These are phyloP conservation scores for Hypomecis punctinalis DNA, from an alignment of 2,888 invertebrate species.

Conservation along the genomic window DNA sequence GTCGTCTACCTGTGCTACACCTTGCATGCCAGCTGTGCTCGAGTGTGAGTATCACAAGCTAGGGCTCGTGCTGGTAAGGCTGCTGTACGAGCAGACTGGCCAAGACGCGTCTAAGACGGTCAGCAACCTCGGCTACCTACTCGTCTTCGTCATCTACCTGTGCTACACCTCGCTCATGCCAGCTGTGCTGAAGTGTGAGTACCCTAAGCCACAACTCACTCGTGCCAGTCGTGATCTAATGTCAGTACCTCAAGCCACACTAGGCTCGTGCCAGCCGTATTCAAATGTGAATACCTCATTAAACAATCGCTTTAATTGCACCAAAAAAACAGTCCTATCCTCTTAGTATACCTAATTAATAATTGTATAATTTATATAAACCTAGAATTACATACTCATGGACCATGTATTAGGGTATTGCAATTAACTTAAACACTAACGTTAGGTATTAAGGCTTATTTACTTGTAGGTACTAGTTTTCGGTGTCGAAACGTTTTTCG, in stretches of 20 bases:
- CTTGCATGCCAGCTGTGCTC: constrained; percentile 92
- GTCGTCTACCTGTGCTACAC: constrained; percentile 90
- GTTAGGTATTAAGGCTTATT: too few species aligned
- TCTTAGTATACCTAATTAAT: too few species aligned
- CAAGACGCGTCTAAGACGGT: constrained; percentile 89
- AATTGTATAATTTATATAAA: too few species aligned
- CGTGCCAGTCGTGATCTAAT: constrained; percentile 93
- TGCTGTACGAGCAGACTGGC: constrained; percentile 88
- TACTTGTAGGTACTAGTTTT: too few species aligned
- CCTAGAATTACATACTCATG: too few species aligned
- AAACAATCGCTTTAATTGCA: too few species aligned
- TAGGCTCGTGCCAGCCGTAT: constrained; percentile 92
- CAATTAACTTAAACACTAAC: too few species aligned
- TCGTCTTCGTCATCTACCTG: constrained; percentile 88
- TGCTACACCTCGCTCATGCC: constrained; percentile 94
- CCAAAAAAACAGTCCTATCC: too few species aligned
- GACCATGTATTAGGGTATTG: too few species aligned
- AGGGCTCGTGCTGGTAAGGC: constrained; percentile 86
- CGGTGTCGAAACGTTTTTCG: too few species aligned
- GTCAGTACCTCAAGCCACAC: constrained; percentile 88
- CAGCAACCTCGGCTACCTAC: constrained; percentile 88
- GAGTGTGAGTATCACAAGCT: constrained; percentile 85
- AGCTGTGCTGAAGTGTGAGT: constrained; percentile 90
- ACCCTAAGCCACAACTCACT: constrained; percentile 90
- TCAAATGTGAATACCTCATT: constrained; percentile 90